Evolutionary conservation across 2,888 invertebrate species (phyloP).

Genomic region (Pollenia angustigena): DNA sequence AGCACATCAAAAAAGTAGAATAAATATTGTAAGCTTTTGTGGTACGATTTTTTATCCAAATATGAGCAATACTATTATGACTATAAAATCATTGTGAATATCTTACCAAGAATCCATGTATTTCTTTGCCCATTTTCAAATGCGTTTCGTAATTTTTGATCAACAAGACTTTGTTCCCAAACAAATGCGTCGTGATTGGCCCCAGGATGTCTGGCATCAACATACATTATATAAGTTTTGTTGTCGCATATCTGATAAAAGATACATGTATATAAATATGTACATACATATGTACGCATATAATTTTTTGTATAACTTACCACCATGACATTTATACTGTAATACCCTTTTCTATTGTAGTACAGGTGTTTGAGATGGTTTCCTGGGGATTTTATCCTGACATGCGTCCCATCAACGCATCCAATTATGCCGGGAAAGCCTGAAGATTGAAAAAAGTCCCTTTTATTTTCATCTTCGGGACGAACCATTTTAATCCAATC

Average conservation of each 20-base stretch:
- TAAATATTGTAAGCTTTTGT: no score
- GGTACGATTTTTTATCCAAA: not conserved
- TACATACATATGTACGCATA: no score
- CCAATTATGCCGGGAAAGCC: conserved; percentile 9
- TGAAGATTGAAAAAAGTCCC: not conserved
- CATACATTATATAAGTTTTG: conserved; percentile 23
- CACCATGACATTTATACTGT: no score
- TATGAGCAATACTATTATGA: not conserved
- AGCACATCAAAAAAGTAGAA: not conserved
- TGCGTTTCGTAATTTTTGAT: conserved; percentile 2
- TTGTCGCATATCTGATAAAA: conserved; percentile 34
- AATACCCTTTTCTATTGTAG: not conserved
- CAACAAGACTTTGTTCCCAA: conserved; percentile 17
- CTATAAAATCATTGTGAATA: not conserved
- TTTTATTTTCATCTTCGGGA: conserved; percentile 3
- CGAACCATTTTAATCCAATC: conserved; percentile 13
- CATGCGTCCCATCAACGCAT: conserved; percentile 1
- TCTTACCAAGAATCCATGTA: conserved; percentile 41
- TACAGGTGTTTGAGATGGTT: conserved; percentile 3
- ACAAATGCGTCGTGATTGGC: conserved; percentile 33
- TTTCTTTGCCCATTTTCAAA: conserved; percentile 30
- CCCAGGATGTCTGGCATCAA: conserved; percentile 39
- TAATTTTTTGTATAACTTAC: no score
- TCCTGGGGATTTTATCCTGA: not conserved
- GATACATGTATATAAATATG: no score